Conservation (phyloP, 2,888 invertebrate species). For the Cheilosia scutellata region DNA sequence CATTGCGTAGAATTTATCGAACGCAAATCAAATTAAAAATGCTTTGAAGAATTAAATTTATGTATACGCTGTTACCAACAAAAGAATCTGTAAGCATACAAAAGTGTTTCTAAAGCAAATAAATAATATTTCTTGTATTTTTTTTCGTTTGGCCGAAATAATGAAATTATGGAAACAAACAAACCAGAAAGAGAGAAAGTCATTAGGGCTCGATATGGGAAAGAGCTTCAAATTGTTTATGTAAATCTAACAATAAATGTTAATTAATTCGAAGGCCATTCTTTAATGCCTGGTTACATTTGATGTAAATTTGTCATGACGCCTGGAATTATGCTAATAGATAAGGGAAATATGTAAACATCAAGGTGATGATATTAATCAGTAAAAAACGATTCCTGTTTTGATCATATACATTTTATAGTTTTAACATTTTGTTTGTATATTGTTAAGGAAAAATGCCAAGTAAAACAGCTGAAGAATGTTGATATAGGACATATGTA, state of each 20-base stretch:
- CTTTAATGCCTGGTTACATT: too few species aligned
- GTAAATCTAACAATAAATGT: background rate
- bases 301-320: too few species aligned
- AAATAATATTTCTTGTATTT: background rate
- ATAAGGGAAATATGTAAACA: too few species aligned
- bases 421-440: too few species aligned
- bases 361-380: too few species aligned
- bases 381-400: too few species aligned
- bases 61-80: constrained; percentile 27
- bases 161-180: constrained; percentile 49
- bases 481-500: too few species aligned
- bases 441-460: too few species aligned
- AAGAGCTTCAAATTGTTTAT: background rate
- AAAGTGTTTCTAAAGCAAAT: constrained; percentile 19
- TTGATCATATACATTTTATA: too few species aligned
- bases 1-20: constrained; percentile 9
- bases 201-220: constrained; percentile 9
- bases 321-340: too few species aligned
- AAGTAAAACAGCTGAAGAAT: too few species aligned
- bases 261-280: too few species aligned
- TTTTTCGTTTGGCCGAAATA: background rate
- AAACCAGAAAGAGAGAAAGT: constrained; percentile 40
- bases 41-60: background rate
- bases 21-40: constrained; percentile 10
- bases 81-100: background rate